Conservation (phyloP, 2,888 invertebrate genomes). For the Athalia rosae region DNA sequence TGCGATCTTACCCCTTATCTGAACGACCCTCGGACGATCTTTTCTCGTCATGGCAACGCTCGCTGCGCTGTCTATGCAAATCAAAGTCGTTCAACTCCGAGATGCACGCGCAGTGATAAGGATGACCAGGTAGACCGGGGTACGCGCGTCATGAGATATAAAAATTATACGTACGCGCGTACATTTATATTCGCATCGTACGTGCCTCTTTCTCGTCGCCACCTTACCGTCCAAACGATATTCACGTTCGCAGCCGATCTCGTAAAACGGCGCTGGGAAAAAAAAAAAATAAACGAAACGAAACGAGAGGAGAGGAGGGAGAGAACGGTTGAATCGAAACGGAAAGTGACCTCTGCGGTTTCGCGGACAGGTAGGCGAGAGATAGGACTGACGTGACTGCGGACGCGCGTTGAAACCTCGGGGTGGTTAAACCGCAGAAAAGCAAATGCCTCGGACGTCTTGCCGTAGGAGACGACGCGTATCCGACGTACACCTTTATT, state of each 20-base stretch:
- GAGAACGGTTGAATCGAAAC: constrained; percentile 11
- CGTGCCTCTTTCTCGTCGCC: not conserved
- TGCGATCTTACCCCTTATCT: constrained; percentile 25
- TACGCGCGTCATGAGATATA: not conserved
- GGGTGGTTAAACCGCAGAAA: no score
- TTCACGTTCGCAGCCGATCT: not conserved
- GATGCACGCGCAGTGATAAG: constrained; percentile 42
- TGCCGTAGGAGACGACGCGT: no score
- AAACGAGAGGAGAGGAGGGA: no score
- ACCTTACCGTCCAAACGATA: not conserved
- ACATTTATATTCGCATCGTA: no score
- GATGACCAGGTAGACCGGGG: constrained; percentile 17
- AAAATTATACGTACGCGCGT: no score
- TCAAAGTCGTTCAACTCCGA: constrained; percentile 44
- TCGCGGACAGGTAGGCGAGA: not conserved
- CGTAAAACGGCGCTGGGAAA: no score
- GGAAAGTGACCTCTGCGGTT: constrained; percentile 18
- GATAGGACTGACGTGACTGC: constrained; percentile 2
- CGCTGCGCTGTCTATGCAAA: constrained; percentile 42
- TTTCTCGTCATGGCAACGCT: constrained; percentile 35
- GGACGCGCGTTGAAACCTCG: not conserved
- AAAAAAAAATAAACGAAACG: no score
- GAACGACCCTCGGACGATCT: constrained; percentile 25
- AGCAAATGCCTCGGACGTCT: no score
- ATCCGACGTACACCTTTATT: no score